A percentile compares a stretch with the other conserved stretches of the same genome.
phyloP scores from a whole-genome alignment of 1,140 invertebrate species.

The Gryllus bimaculatus region DNA sequence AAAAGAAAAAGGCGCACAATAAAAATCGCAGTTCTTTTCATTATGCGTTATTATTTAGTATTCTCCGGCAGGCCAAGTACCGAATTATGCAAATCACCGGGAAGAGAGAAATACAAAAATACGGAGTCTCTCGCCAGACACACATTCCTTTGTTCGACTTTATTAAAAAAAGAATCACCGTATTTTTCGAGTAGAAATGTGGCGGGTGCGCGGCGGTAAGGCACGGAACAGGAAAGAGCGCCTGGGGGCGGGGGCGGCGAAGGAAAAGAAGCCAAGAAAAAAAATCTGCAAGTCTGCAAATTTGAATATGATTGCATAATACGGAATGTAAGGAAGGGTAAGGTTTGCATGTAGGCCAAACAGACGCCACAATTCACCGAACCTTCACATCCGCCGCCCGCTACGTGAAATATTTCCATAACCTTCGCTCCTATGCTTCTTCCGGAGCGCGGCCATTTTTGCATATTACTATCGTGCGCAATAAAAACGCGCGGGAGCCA shows the following conservation, averaged over 20 bases:
- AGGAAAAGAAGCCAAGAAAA: background rate
- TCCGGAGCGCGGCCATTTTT: background rate
- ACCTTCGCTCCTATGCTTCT: background rate
- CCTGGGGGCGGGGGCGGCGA: background rate
- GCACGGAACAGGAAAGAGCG: background rate
- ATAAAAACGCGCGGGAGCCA: background rate
- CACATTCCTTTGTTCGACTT: background rate
- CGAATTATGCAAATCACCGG: conserved; percentile 1
- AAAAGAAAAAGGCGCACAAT: background rate
- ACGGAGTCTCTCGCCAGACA: conserved; percentile 2
- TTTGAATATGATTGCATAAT: conserved; percentile 1
- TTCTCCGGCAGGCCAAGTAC: background rate
- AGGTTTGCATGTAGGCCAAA: background rate
- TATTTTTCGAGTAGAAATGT: conserved; percentile 5
- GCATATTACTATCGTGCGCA: background rate
- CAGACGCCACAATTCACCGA: background rate
- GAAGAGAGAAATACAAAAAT: conserved; percentile 2
- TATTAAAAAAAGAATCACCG: conserved; percentile 1
- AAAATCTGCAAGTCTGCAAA: conserved; percentile 4
- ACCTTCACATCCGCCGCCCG: background rate
- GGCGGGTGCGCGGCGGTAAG: background rate
- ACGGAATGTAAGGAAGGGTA: conserved; percentile 3
- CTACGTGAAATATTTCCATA: conserved; percentile 5
- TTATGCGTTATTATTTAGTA: conserved; percentile 6
- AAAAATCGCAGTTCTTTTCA: conserved; percentile 5